phyloP scores from a whole-genome alignment of 1,140 invertebrate genomes.

The Arion vulgaris region DNA sequence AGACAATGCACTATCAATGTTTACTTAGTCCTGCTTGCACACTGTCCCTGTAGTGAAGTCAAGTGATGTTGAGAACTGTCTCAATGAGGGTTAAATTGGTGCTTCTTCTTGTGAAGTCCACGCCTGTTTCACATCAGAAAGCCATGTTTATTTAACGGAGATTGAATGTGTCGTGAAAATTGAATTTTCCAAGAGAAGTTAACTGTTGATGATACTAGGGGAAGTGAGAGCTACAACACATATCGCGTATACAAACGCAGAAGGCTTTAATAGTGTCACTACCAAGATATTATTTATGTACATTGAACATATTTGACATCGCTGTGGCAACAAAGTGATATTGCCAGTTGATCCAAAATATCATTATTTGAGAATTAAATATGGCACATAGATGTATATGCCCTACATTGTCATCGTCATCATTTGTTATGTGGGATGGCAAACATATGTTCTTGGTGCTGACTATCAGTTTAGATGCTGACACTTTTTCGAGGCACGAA shows the following conservation, averaged over 20 bases:
- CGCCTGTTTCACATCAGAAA: conserved; percentile 1
- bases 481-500: no score
- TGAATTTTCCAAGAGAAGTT: background rate
- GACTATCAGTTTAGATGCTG: no score
- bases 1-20: background rate
- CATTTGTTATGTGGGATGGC: no score
- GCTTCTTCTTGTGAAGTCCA: background rate
- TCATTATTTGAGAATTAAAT: no score
- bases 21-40: conserved; percentile 2
- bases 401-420: no score
- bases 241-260: background rate
- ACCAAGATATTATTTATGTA: background rate
- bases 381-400: no score
- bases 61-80: background rate
- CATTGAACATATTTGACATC: no score
- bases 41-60: background rate
- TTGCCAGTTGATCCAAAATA: no score
- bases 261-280: background rate
- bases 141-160: conserved; percentile 11
- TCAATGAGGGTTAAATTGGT: background rate
- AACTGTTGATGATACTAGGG: background rate
- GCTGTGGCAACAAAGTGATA: no score
- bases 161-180: background rate
- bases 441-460: no score
- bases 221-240: background rate